Evolutionary conservation across 1,140 invertebrate genomes (phyloP), one percentile per base, ranked within the genome.

Genomic region (Oryctes rhinoceros): DNA sequence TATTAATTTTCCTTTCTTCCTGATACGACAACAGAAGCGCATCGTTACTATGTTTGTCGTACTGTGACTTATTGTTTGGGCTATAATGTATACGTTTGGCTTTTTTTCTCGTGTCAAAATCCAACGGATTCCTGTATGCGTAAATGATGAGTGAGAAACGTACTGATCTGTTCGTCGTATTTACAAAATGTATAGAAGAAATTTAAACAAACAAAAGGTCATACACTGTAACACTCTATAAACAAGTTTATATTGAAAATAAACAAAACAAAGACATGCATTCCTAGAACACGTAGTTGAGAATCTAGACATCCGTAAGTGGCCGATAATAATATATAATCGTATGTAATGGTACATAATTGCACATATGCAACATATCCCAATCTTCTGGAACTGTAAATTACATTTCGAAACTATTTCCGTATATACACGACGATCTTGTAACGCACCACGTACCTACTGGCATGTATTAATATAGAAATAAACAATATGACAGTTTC

Each of bases 171-270:
- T 71, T 71, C 13, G 15, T 59, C 4, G n/a, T 71, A 15, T 35
- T 10, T 71, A 71, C 65, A 35, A 24, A 30, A 71, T 71, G 24
- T 24, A 71, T 9, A 30, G 13, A 24, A 71, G 65, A 37, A 37
- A 71, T 71, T 71, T 71, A 71, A 71, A 71, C 35, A 71, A 71
- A 71, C 65, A 71, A 71, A 24, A 71, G 24, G 24, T 71, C 65
- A 37, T 71, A 5, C 65, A 2, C 24, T 71, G 65, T 35, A 71
- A 35, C 65, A 35, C 65, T 10, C 20, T 71, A 30, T 37, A 71
- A 4, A 30, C 18, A 30, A 35, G 11, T 71, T 5, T 71, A 5
- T 35, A 71, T 37, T 37, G 5, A 24, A 71, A 71, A 30, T 71
- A 71, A 71, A 71, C 20, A 67, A 71, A 71, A 71, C 35, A 30